Base-by-base conservation (phyloP, 37 sponge, comb jelly and placozoan species). In the Ianthella basta region DNA sequence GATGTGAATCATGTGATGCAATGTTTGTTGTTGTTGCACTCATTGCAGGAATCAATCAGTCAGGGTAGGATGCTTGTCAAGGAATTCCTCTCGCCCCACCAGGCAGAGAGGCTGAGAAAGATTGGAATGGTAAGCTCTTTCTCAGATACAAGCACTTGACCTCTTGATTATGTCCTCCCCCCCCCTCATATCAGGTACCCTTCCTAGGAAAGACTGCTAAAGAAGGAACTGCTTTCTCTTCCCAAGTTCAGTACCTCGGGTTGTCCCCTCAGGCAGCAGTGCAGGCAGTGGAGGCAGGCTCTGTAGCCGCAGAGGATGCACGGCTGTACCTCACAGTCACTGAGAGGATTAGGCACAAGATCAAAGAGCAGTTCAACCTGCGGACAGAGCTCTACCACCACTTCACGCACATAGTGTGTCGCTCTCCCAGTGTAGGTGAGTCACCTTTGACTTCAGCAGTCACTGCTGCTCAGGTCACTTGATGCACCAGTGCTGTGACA, bases 381-480 rank as follows among this genome's bases (percentile, higher is more conserved):
- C 5, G 40, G 54, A 50, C 21, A 19, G 44, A 18, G 20, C 78
- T 75, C 54, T 75, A 41, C 78, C 78, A 75, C 54, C 78, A 75
- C 78, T 75, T 75, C 78, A 44, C 78, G 3, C 78, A 75, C n/a
- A 75, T 75, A 8, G 78, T 75, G 54, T 75, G 78, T 23, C 44
- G 78, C 21, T 53, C 78, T 10, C 78, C 78, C 1, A 50, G 40
- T 75, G 25, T 75, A 36, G 78, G 78, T 75, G 78, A 75, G 78
- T 50, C 16, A 5, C 50, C 8, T 8, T 44, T n/a, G n/a, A n/a
- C 50, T 44, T 8, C 50, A 8, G 50, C n/a, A n/a, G n/a, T n/a
- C n/a, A n/a, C n/a, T n/a, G 50, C 50, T 10, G 50, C 50, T 8
- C 50, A 44, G 50, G 50, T 8, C 50, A 10, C 50, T 8, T 44